Base-by-base conservation (phyloP, 1,140 invertebrate species). In the Drosophila sp. region DNA sequence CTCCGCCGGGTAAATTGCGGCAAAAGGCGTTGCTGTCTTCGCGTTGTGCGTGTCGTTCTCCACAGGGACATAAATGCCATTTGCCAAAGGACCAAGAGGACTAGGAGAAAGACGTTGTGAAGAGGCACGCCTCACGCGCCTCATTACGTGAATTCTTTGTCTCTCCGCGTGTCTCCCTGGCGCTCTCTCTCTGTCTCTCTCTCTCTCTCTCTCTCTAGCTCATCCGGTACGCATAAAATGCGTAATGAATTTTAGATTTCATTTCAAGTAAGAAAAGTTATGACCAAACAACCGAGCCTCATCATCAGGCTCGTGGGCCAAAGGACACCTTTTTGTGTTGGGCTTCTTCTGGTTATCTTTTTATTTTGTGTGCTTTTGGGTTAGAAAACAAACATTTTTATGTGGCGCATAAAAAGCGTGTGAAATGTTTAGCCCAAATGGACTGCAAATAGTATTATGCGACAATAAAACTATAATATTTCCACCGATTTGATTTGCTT, bases 51-150 rank as follows among this genome's bases (percentile, higher is more conserved):
- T 76, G 79, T 87, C 44, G 23, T 50, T 50, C 72, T 89, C 84
- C 85, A 72, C 74, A 73, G 85, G 85, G 85, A 85, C 85, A 89
- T 81, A 89, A 90, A 85, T 85, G 86, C 71, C 85, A 90, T 85
- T 77, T 78, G 82, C 65, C 80, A 72, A 41, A 65, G 66, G 47
- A 23, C 23, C 33, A 38, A 29, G 32, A 58, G 58, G n/a, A 38
- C 35, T 10, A 38, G 11, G 35, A 38, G 4, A 2, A 60, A 41
- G 54, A 33, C 8, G 33, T 38, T 56, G 35, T 47, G 74, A 56
- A 62, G 66, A 76, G 75, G 71, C 23, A 50, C 44, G 23, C 44
- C 44, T 50, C 83, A 86, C 83, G 83, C 84, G 83, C 83, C 83
- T 86, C 79, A 87, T 87, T 87, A 87, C 79, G 79, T 83, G 75